A percentile compares a stretch with the other conserved stretches of the same genome.
Conservation (phyloP, 2,888 invertebrate genomes). For the Amphimallon solstitiale region DNA sequence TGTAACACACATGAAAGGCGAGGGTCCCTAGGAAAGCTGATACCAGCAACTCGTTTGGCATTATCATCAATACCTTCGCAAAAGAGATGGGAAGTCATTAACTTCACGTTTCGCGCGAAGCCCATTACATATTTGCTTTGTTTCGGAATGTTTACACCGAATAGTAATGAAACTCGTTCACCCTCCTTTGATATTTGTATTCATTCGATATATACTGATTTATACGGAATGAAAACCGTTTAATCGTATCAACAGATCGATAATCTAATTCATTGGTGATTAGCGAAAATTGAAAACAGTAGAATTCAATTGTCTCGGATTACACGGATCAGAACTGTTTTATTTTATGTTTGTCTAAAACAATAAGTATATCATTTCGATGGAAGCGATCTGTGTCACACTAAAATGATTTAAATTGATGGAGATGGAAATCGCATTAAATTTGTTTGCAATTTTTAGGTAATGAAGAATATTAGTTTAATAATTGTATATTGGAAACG, state of each 20-base stretch:
- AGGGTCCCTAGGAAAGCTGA: constrained; percentile 34
- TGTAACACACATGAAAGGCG: constrained; percentile 11
- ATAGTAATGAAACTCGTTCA: constrained; percentile 23
- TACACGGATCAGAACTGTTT: background rate
- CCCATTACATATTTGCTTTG: constrained; percentile 18
- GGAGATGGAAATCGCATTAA: no score
- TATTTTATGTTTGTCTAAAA: no score
- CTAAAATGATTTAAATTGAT: no score
- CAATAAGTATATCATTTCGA: no score
- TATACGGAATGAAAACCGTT: constrained; percentile 16
- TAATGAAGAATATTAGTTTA: no score
- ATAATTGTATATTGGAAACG: no score
- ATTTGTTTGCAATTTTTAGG: no score
- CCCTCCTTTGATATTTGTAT: constrained; percentile 15
- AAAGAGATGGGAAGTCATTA: constrained; percentile 32
- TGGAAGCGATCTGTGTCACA: no score
- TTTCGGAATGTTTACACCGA: constrained; percentile 4
- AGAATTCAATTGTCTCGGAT: constrained; percentile 12
- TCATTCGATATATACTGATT: constrained; percentile 20
- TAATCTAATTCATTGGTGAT: constrained; percentile 25
- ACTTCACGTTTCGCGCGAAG: constrained; percentile 24
- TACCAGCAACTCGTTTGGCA: constrained; percentile 12
- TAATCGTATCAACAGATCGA: background rate
- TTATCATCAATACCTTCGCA: constrained; percentile 31
- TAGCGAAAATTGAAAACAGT: constrained; percentile 7